A percentile compares a stretch with the other conserved stretches of the same genome.
phyloP scores from a whole-genome alignment of 2,888 invertebrate species.

The Pomacea canaliculata region DNA sequence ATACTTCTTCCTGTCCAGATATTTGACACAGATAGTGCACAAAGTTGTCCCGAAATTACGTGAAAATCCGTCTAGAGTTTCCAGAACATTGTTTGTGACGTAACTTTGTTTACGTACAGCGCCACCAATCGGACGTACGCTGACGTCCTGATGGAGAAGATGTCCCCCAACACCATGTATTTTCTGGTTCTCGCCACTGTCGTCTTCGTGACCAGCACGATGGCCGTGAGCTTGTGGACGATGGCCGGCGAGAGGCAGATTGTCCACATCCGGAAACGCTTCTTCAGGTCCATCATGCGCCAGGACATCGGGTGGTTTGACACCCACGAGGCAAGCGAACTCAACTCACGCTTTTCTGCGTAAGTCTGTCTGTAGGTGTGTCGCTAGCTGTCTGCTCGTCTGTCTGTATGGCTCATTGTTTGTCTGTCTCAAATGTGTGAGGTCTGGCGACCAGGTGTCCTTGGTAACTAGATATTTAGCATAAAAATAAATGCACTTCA shows the following conservation, averaged over 20 bases:
- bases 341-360: conserved; percentile 64
- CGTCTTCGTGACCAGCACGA: conserved; percentile 59
- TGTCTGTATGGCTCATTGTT: no score
- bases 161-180: neutral
- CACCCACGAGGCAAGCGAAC: conserved; percentile 61
- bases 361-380: conserved; percentile 35
- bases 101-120: neutral
- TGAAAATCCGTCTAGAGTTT: no score
- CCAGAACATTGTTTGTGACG: no score
- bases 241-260: conserved; percentile 71
- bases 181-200: conserved; percentile 54
- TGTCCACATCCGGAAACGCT: conserved; percentile 68
- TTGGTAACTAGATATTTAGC: no score
- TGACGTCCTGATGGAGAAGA: neutral
- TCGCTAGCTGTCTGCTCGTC: neutral
- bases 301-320: conserved; percentile 70
- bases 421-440: no score
- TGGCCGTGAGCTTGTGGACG: conserved; percentile 68
- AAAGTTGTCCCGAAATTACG: no score
- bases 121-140: neutral
- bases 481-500: no score
- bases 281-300: conserved; percentile 67
- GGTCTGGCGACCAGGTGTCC: no score
- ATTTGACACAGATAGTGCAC: no score
- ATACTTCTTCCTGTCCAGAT: no score